Percentiles rank a stretch among this genome's conserved stretches.
Conservation (phyloP, 2,797 vertebrate genomes). For the Dendrocincla fuliginosa region DNA sequence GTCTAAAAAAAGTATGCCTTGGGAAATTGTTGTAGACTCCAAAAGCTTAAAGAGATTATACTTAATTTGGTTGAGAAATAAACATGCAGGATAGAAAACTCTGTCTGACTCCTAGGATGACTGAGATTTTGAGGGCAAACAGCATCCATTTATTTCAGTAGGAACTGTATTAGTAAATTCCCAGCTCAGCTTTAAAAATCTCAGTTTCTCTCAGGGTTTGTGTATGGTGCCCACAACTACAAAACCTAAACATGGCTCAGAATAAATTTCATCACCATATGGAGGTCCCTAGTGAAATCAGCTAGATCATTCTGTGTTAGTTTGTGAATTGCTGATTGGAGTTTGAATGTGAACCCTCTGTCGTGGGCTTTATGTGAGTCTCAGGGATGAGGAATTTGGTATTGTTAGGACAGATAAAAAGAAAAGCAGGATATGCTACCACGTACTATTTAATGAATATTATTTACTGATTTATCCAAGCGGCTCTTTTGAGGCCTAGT, state of each 20-base stretch:
- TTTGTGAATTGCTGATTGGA: conserved; percentile 59
- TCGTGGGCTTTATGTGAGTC: conserved; percentile 11
- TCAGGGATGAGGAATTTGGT: conserved; percentile 50
- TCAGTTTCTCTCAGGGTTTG: conserved; percentile 11
- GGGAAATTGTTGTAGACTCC: neutral
- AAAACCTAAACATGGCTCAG: conserved; percentile 62
- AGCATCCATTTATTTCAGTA: neutral
- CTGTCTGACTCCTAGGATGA: neutral
- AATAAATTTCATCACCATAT: conserved; percentile 71
- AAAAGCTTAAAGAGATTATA: neutral
- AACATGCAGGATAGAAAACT: neutral
- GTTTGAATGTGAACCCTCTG: conserved; percentile 59
- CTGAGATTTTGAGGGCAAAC: conserved; percentile 23
- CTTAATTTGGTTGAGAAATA: conserved; percentile 5
- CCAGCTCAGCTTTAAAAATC: conserved; percentile 29
- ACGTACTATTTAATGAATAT: conserved; percentile 27
- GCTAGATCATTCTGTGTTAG: conserved; percentile 57
- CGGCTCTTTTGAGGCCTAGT: neutral
- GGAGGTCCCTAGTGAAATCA: conserved; percentile 68
- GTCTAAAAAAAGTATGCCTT: neutral
- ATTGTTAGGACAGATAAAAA: conserved; percentile 37
- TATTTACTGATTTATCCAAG: conserved; percentile 13
- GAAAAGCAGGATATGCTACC: conserved; percentile 11
- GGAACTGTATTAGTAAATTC: conserved; percentile 15
- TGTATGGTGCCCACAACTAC: conserved; percentile 28